Base-by-base conservation (phyloP, 2,113 vertebrate species). In the Apodemus speciosus region DNA sequence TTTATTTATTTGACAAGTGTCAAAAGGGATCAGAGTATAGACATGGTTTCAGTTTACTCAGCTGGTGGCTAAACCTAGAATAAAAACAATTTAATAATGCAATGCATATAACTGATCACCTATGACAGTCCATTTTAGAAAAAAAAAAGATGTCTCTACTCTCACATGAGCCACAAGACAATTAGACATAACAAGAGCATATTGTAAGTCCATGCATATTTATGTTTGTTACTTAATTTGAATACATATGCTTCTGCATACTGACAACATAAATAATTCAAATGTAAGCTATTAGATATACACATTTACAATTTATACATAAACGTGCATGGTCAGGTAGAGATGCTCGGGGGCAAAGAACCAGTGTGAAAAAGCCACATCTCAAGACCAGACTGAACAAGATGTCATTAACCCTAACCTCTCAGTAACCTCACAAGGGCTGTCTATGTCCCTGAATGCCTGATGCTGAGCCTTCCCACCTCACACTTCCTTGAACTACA, bases 401-500 rank as follows among this genome's bases (percentile, higher is more conserved):
- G 66, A 71, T 7, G 7, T 60, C 38, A 62, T 3, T 88, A 23
- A 46, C 6, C 43, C 43, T 46, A 46, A 46, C 43, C 43, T 46
- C 43, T 20, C n/a, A 21, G 18, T 46, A 30, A 62, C 16, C 64
- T 15, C 64, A 35, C 64, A 3, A 60, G n/a, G 3, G 62, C 35
- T n/a, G 4, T 51, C 43, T 85, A n/a, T 53, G 11, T 9, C 7
- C 66, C 40, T 60, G n/a, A 88, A 21, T 6, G 9, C 27, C 35
- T 40, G 58, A 9, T 77, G 30, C 56, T 25, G 9, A 83, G 21
- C 15, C 62, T 79, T 40, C 83, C n/a, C 25, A 79, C 64, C 80
- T 96, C 75, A 71, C 13, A 87, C 8, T 53, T 46, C 11, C 20
- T 58, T 40, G 51, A 96, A 79, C 30, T 53, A 60, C 30, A 87